phyloP scores from a whole-genome alignment of 2,113 vertebrate genomes.

The Nothobranchius kuhntae region DNA sequence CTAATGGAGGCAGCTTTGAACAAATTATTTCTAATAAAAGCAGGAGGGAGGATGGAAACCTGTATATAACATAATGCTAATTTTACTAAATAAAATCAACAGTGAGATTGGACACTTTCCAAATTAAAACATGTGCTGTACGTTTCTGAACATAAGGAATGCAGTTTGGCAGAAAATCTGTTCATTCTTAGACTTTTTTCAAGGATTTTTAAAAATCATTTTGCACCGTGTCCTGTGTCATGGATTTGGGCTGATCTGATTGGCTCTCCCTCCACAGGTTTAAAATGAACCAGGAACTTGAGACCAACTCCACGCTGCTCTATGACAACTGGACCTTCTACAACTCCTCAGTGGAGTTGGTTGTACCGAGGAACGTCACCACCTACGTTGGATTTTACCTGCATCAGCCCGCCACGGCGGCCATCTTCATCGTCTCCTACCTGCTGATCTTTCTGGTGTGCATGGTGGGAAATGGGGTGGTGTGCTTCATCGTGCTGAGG shows the following conservation, averaged over 20 bases:
- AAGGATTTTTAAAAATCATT: too few relatives aligned
- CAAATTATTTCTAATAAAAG: too few relatives aligned
- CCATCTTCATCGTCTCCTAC: conserved; percentile 89
- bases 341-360: conserved; percentile 56
- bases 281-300: conserved; percentile 72
- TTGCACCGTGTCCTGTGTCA: too few relatives aligned
- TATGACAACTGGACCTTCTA: conserved; percentile 70
- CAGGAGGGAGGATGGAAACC: too few relatives aligned
- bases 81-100: too few relatives aligned
- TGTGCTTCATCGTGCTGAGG: conserved; percentile 87
- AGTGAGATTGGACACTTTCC: too few relatives aligned
- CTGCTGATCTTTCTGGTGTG: conserved; percentile 93
- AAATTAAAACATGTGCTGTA: too few relatives aligned
- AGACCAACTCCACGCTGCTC: conserved; percentile 70
- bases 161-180: too few relatives aligned
- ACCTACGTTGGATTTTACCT: conserved; percentile 92
- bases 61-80: too few relatives aligned
- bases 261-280: conserved; percentile 40
- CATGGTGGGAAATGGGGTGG: conserved; percentile 88
- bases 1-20: too few relatives aligned
- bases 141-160: too few relatives aligned
- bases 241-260: not conserved
- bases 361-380: conserved; percentile 73
- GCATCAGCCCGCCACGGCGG: conserved; percentile 84
- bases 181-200: too few relatives aligned